These are phyloP conservation scores for Sciurus vulgaris DNA, from an alignment of 2,797 vertebrate species.

Conservation along the genomic window DNA sequence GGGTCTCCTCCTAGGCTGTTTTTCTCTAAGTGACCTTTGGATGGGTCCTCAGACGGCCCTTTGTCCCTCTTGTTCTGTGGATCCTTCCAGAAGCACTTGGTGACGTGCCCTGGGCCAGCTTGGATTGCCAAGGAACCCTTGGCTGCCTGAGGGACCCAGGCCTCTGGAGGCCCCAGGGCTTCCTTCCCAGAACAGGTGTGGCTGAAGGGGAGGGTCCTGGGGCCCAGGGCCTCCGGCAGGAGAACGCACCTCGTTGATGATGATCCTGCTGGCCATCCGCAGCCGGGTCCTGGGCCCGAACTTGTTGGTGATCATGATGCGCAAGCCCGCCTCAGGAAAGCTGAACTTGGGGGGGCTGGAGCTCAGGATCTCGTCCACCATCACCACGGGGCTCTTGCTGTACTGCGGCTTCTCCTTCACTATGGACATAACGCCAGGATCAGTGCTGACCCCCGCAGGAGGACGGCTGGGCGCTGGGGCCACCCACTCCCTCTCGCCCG, in stretches of 20 bases:
- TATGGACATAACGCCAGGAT: conserved; percentile 84
- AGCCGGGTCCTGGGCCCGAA: conserved; percentile 98
- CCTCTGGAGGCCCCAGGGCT: not conserved
- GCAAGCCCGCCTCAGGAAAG: conserved; percentile 96
- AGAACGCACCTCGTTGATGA: conserved; percentile 95
- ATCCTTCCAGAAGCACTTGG: no score
- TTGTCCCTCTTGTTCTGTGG: not conserved
- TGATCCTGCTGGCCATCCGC: conserved; percentile 98
- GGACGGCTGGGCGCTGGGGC: not conserved
- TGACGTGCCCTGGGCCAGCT: no score
- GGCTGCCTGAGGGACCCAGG: not conserved
- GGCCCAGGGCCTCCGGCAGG: not conserved
- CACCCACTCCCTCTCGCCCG: not conserved
- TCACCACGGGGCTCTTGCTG: conserved; percentile 93
- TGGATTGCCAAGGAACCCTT: no score
- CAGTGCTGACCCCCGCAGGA: conserved; percentile 35
- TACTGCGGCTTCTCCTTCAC: conserved; percentile 94
- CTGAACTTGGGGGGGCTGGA: conserved; percentile 95
- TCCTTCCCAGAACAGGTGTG: not conserved
- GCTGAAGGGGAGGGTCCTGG: not conserved
- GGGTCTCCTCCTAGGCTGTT: not conserved
- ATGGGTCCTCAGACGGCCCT: not conserved
- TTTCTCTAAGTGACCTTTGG: not conserved
- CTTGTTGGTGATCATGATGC: conserved; percentile 98
- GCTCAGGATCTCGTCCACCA: conserved; percentile 98